Evolutionary conservation across 2,888 invertebrate species (phyloP).

Genomic region (Ernsta delagoae): DNA sequence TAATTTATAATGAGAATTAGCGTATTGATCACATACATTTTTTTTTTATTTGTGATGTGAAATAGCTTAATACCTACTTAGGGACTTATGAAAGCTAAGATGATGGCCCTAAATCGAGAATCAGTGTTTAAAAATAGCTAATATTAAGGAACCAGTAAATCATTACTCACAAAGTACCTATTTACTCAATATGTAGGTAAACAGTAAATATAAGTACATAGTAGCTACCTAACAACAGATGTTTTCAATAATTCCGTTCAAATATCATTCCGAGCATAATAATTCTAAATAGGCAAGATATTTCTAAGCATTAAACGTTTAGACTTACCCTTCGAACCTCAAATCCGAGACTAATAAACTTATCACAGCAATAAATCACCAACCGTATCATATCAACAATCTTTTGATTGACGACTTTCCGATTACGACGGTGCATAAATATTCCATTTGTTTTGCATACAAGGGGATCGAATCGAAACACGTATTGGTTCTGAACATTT

Average conservation of each 20-base stretch:
- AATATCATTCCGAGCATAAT: neutral
- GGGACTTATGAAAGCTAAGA: no score
- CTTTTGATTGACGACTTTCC: slow-evolving; percentile 69
- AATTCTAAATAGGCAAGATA: slow-evolving; percentile 41
- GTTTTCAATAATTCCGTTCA: neutral
- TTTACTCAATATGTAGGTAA: no score
- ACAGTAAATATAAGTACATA: no score
- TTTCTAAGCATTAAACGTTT: slow-evolving; percentile 47
- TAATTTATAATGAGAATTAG: no score
- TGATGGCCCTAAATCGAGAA: no score
- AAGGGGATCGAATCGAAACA: slow-evolving; percentile 52
- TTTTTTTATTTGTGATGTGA: no score
- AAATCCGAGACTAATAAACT: slow-evolving; percentile 47
- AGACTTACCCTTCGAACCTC: slow-evolving; percentile 43
- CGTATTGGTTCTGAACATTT: slow-evolving; percentile 55
- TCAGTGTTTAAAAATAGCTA: no score
- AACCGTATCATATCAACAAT: slow-evolving; percentile 59
- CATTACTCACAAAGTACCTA: no score
- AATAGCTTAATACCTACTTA: no score
- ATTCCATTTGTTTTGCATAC: slow-evolving; percentile 70
- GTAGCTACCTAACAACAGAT: no score
- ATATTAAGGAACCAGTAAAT: no score
- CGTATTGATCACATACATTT: no score
- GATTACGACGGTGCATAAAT: slow-evolving; percentile 70
- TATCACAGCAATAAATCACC: slow-evolving; percentile 45